A percentile compares a stretch with the other conserved stretches of the same genome.
These are phyloP conservation scores for Homalodisca vitripennis DNA, from an alignment of 1,140 invertebrate genomes.

Conservation along the genomic window DNA sequence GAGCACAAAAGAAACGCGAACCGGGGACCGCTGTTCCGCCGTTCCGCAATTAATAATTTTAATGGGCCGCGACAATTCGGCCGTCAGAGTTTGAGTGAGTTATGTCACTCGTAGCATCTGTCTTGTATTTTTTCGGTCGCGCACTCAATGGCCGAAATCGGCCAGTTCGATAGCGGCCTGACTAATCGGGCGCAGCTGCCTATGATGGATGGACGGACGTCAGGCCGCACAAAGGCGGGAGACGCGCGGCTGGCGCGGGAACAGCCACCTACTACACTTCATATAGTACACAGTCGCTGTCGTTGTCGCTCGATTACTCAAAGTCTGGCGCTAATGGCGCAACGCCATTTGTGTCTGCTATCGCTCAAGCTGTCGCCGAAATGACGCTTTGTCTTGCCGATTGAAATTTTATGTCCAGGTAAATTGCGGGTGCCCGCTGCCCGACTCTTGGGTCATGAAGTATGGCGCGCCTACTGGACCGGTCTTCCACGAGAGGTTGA, in stretches of 20 bases:
- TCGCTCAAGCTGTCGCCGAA: not conserved
- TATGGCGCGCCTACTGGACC: too few relatives aligned
- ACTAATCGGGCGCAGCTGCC: slow-evolving; percentile 27
- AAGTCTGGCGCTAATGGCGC: not conserved
- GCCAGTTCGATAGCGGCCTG: slow-evolving; percentile 16
- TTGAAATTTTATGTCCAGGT: too few relatives aligned
- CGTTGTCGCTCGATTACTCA: not conserved
- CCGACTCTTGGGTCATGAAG: too few relatives aligned
- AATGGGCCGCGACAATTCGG: slow-evolving; percentile 28
- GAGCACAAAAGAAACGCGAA: slow-evolving; percentile 27
- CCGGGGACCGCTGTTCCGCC: slow-evolving; percentile 4
- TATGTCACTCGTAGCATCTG: slow-evolving; percentile 28
- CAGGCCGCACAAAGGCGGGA: not conserved
- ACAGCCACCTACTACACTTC: not conserved
- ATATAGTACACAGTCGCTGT: too few relatives aligned
- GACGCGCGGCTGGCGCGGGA: not conserved
- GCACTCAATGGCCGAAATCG: slow-evolving; percentile 19
- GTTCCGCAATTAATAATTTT: slow-evolving; percentile 29
- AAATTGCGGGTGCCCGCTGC: too few relatives aligned
- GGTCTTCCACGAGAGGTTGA: too few relatives aligned
- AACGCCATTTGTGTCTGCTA: not conserved
- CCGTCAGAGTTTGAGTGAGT: slow-evolving; percentile 26
- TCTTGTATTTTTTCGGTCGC: slow-evolving; percentile 16
- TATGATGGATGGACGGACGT: slow-evolving; percentile 15
- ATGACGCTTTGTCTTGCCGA: too few relatives aligned